These are phyloP conservation scores for Felis catus DNA, from an alignment of 2,113 vertebrate genomes.

Conservation along the genomic window DNA sequence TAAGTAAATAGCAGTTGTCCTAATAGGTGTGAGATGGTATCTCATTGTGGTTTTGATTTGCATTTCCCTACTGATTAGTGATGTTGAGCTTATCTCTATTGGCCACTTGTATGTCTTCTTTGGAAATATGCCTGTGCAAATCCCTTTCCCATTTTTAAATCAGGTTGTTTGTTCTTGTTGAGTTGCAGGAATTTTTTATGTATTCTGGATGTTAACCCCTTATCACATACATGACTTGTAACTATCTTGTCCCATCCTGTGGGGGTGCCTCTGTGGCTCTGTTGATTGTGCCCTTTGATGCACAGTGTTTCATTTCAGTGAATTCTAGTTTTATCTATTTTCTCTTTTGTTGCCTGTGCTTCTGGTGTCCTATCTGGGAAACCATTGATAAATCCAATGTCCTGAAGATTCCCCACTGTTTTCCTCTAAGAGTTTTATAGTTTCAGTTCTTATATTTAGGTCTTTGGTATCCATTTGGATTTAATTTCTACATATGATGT, in stretches of 20 bases:
- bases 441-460: neutral
- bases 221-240: neutral
- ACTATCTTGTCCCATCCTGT: neutral
- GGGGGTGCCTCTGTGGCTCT: neutral
- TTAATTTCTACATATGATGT: neutral
- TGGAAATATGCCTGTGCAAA: neutral
- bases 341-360: neutral
- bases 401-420: neutral
- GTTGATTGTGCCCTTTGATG: neutral
- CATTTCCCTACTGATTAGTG: neutral
- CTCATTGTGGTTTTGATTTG: neutral
- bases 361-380: neutral
- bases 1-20: neutral
- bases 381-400: neutral
- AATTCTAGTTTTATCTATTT: neutral
- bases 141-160: neutral
- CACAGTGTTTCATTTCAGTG: neutral
- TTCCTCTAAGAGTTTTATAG: neutral
- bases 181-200: neutral
- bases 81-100: neutral
- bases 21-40: neutral
- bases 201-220: neutral
- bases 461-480: neutral
- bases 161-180: neutral
- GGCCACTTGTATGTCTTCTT: neutral